A percentile compares a stretch with the other conserved stretches of the same genome.
These are phyloP conservation scores for Phylloscopus collybita DNA, from an alignment of 2,797 vertebrate genomes.

Conservation along the genomic window DNA sequence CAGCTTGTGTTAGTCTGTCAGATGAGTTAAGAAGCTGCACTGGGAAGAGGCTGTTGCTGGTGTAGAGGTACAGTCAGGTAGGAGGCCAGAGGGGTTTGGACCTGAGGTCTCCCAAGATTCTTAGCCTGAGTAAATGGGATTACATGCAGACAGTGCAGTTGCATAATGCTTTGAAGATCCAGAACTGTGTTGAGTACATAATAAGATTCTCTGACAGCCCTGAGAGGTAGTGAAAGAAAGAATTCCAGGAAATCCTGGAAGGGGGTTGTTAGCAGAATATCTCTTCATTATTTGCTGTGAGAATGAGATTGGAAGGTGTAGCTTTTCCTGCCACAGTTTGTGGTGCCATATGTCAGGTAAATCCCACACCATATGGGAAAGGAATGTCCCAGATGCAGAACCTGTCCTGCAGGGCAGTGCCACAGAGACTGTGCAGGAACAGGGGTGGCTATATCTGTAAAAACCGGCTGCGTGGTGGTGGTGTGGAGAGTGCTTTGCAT, in stretches of 20 bases:
- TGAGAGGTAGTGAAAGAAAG: background rate
- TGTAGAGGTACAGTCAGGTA: background rate
- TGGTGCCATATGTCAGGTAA: background rate
- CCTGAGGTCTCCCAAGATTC: background rate
- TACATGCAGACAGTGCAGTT: background rate
- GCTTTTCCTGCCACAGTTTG: background rate
- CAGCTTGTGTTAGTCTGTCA: background rate
- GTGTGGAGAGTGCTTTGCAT: background rate
- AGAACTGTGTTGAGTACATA: background rate
- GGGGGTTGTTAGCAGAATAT: background rate
- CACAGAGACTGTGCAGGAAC: background rate
- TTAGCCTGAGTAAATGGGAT: background rate
- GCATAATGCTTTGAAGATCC: background rate
- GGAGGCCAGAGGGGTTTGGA: background rate
- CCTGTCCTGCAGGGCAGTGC: rapidly evolving
- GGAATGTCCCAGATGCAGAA: background rate
- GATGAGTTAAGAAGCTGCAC: background rate
- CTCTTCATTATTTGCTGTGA: background rate
- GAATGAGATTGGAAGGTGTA: background rate
- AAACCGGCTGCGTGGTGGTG: background rate
- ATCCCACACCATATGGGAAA: background rate
- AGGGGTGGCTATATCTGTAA: background rate
- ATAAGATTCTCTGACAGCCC: background rate
- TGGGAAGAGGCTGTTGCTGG: background rate
- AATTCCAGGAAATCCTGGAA: background rate